phyloP scores from a whole-genome alignment of 2,113 vertebrate species.

The Gobio gobio region DNA sequence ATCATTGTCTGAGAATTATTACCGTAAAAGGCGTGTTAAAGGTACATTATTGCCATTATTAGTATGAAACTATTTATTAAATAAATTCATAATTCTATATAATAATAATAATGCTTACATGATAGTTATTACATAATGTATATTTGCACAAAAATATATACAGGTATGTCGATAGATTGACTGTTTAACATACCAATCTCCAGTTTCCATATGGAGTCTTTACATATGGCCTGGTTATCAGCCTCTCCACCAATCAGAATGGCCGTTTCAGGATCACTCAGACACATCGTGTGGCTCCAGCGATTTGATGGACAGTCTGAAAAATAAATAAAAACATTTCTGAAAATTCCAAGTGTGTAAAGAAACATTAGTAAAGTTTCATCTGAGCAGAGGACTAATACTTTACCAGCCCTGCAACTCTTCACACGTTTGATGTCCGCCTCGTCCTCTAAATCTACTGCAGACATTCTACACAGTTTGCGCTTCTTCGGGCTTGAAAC shows the following conservation, averaged over 20 bases:
- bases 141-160: neutral
- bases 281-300: conserved; percentile 86
- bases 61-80: too few relatives aligned
- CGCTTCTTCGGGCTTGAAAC: conserved; percentile 65
- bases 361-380: neutral
- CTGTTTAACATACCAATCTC: conserved; percentile 73
- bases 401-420: conserved; percentile 67
- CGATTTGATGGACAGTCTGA: conserved; percentile 78
- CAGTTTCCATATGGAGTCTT: conserved; percentile 85
- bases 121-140: neutral
- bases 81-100: too few relatives aligned
- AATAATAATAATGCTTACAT: neutral
- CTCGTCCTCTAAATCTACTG: conserved; percentile 61
- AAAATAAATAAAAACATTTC: neutral
- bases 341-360: neutral
- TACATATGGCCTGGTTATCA: conserved; percentile 70
- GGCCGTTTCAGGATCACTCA: conserved; percentile 82
- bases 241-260: conserved; percentile 85
- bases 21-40: conserved; percentile 5
- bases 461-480: conserved; percentile 54
- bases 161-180: too few relatives aligned
- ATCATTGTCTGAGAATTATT: conserved; percentile 76
- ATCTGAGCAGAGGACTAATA: neutral
- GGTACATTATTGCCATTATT: neutral
- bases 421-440: conserved; percentile 61